phyloP scores from a whole-genome alignment of 2,113 vertebrate species.

The Microtus pennsylvanicus region DNA sequence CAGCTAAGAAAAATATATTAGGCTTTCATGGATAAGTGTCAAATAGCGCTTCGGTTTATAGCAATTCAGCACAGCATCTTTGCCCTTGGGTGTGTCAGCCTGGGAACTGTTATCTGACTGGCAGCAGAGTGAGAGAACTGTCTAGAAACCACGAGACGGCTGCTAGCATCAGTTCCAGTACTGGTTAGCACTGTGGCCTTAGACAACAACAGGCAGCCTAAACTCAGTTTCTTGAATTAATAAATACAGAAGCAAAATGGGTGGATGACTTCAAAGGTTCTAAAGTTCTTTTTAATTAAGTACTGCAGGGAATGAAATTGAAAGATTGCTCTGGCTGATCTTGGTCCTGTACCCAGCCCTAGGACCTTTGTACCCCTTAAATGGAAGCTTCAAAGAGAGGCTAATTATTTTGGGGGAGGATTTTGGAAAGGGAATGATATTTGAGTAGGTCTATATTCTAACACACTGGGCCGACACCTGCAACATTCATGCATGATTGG shows the following conservation, averaged over 20 bases:
- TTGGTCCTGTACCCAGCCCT: not conserved
- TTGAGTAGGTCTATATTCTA: not conserved
- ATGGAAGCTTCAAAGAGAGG: not conserved
- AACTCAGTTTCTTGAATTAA: not conserved
- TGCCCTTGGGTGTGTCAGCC: not conserved
- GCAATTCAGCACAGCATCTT: not conserved
- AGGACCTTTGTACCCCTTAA: not conserved
- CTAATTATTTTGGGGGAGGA: not conserved
- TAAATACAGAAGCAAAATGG: not conserved
- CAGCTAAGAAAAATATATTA: conserved; percentile 8
- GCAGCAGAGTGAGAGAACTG: not conserved
- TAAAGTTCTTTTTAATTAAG: not conserved
- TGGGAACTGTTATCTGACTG: too few species aligned
- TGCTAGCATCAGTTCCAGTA: too few species aligned
- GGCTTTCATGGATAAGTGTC: conserved; percentile 50
- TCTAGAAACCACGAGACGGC: not conserved
- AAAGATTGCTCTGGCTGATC: not conserved
- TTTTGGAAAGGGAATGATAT: not conserved
- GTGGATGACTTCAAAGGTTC: not conserved
- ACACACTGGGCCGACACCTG: not conserved
- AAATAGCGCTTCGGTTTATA: not conserved
- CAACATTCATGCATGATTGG: not conserved
- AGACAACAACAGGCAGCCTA: not conserved
- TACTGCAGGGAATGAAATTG: not conserved
- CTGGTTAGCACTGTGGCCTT: not conserved